Conservation (phyloP, 2,888 invertebrate genomes). For the Apotomis betuletana region DNA sequence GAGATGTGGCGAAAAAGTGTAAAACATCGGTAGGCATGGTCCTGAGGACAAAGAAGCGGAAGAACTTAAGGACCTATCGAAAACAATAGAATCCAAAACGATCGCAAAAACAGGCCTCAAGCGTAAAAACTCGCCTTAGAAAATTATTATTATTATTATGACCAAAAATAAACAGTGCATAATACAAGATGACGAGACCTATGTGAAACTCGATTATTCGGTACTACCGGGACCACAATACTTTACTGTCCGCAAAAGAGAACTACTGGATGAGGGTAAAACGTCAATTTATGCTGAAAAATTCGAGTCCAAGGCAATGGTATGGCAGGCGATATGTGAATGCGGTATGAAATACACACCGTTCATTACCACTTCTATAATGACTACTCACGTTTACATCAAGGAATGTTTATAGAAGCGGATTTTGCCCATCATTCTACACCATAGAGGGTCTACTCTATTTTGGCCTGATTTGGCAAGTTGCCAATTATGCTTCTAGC, state of each 20-base stretch:
- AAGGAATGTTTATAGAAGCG: slow-evolving; percentile 3
- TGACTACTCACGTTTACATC: slow-evolving; percentile 3
- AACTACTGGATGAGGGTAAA: slow-evolving; percentile 3
- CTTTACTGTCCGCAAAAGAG: slow-evolving; percentile 1
- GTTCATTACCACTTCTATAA: background rate
- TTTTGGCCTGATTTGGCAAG: slow-evolving; percentile 10
- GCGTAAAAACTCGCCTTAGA: slow-evolving; percentile 5
- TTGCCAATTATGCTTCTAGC: slow-evolving; percentile 4
- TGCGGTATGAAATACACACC: background rate
- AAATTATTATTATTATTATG: slow-evolving; percentile 2
- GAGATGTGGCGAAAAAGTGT: background rate
- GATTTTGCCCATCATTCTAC: slow-evolving; percentile 5
- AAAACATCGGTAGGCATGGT: slow-evolving; percentile 6
- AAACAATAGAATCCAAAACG: slow-evolving; percentile 1
- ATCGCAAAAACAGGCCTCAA: background rate
- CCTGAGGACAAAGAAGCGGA: background rate
- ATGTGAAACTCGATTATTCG: slow-evolving; percentile 8
- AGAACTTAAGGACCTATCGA: slow-evolving; percentile 1
- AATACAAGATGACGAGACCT: too few relatives aligned
- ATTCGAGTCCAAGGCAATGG: background rate
- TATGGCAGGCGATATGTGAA: too few relatives aligned
- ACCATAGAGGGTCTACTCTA: slow-evolving; percentile 1
- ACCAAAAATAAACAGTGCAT: slow-evolving; percentile 4
- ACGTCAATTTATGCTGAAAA: background rate
- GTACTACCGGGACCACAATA: slow-evolving; percentile 6